phyloP scores from a whole-genome alignment of 2,113 vertebrate species.

The Notarius lentiginosus region DNA sequence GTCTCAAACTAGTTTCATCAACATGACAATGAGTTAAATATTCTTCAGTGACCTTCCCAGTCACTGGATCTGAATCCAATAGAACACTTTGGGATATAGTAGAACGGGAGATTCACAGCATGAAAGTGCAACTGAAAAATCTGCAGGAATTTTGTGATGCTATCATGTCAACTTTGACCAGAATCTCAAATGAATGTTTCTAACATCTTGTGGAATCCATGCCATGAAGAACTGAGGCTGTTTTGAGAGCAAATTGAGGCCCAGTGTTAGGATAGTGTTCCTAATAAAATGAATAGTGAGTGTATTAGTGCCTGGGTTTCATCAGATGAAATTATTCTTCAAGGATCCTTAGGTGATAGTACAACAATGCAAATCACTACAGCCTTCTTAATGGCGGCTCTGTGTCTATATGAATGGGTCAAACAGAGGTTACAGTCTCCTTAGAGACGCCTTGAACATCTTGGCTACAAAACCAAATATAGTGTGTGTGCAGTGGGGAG shows the following conservation, averaged over 20 bases:
- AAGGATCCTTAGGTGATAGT: background rate
- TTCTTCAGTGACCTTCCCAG: background rate
- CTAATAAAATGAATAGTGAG: background rate
- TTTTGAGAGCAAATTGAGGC: background rate
- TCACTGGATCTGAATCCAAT: background rate
- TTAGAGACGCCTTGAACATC: background rate
- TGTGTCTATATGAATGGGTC: background rate
- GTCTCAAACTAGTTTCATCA: background rate
- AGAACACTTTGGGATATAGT: background rate
- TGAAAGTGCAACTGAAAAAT: background rate
- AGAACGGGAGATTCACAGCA: background rate
- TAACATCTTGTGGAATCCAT: background rate
- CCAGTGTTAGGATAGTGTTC: background rate
- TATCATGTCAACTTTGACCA: background rate
- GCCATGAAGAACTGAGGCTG: background rate
- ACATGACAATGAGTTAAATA: background rate
- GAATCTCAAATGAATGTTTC: background rate
- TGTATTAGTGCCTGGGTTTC: background rate
- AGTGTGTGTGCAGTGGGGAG: background rate
- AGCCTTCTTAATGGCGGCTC: background rate
- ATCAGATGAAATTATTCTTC: background rate
- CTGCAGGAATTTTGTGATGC: background rate
- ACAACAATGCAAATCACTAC: background rate
- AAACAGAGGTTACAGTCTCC: background rate
- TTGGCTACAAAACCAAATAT: background rate